A percentile compares a stretch with the other conserved stretches of the same genome.
Evolutionary conservation across 2,113 vertebrate species (phyloP).

Genomic region (Phocoena sinus): DNA sequence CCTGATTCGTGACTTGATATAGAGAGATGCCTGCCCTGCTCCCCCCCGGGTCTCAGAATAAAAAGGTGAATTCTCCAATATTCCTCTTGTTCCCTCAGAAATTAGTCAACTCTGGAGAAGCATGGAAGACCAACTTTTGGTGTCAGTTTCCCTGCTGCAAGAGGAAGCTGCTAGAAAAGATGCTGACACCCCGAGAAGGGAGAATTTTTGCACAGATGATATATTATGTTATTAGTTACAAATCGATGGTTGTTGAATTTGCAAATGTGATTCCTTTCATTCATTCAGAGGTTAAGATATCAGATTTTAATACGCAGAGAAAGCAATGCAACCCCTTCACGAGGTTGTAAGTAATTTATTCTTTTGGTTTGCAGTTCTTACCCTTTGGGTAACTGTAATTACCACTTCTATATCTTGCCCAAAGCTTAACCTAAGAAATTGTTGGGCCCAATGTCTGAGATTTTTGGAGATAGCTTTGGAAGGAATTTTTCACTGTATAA

Average conservation of each 20-base stretch:
- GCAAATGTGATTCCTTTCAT: neutral
- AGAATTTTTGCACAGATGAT: neutral
- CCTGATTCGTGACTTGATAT: neutral
- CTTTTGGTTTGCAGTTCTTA: constrained; percentile 37
- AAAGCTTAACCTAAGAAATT: constrained; percentile 41
- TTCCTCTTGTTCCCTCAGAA: neutral
- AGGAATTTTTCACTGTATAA: neutral
- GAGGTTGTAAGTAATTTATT: constrained; percentile 1
- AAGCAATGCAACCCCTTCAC: neutral
- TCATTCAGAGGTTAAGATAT: neutral
- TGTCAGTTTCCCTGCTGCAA: constrained; percentile 1
- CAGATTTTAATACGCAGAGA: constrained; percentile 36
- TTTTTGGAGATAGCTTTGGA: neutral
- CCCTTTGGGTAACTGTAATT: constrained; percentile 40
- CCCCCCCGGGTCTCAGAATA: neutral
- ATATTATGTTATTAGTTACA: neutral
- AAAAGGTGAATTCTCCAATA: neutral
- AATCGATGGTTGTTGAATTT: neutral
- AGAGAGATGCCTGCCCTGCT: neutral
- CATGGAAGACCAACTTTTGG: neutral
- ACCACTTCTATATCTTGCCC: neutral
- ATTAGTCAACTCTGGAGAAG: neutral
- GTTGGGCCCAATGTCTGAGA: neutral
- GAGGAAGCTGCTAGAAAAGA: neutral
- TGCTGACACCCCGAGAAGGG: neutral